Evolutionary conservation across 2,113 vertebrate genomes (phyloP).

Genomic region (Panurus biarmicus): DNA sequence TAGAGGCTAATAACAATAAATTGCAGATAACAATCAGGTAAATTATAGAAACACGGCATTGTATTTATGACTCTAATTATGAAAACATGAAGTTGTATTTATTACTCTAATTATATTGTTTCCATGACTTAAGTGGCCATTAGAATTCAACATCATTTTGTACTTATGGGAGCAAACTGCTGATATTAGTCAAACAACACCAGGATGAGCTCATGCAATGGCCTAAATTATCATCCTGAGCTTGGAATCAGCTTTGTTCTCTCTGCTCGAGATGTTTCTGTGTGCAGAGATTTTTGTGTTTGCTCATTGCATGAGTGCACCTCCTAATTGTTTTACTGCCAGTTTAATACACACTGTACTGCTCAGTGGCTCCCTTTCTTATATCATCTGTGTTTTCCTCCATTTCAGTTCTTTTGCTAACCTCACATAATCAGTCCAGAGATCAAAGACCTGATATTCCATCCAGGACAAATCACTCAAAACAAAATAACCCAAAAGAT

Average conservation of each 20-base stretch:
- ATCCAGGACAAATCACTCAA: background rate
- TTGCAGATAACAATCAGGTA: background rate
- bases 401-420: background rate
- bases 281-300: background rate
- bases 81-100: constrained; percentile 5
- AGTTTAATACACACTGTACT: background rate
- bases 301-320: background rate
- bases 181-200: background rate
- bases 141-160: background rate
- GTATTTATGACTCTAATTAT: constrained; percentile 29
- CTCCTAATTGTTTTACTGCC: background rate
- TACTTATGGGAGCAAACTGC: background rate
- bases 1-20: background rate
- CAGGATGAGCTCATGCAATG: background rate
- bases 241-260: background rate
- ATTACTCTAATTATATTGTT: constrained; percentile 23
- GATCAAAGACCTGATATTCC: background rate
- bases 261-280: background rate
- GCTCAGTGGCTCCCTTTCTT: background rate
- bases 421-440: background rate
- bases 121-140: background rate
- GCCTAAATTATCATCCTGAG: background rate
- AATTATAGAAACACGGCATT: background rate
- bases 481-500: background rate
- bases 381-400: background rate